Evolutionary conservation across 2,797 vertebrate species (phyloP), one percentile per base, ranked within the genome.

Genomic region (Eleutherodactylus coqui): DNA sequence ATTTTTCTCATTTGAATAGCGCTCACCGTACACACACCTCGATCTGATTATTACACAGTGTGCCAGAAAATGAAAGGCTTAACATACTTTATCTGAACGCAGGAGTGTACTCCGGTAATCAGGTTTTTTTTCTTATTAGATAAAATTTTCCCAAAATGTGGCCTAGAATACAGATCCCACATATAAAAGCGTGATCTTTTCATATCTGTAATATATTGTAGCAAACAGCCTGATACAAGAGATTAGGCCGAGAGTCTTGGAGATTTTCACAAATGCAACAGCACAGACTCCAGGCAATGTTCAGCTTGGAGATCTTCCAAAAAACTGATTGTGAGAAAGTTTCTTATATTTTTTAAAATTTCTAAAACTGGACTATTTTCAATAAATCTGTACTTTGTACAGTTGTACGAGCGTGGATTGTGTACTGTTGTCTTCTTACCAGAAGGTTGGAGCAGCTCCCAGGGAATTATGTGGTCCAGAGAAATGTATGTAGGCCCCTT

Each of bases 401-500:
- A 34, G 51, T 72, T 79, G 41, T 58, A 14, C 32, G 55, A 36
- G 29, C 53, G 16, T 75, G 38, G 77, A 73, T 75, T 86, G 55
- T 81, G 41, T 76, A 32, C 55, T 75, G 72, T 82, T 53, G 70
- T 75, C 67, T 82, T 64, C 55, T 29, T 36, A 86, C 43, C 85
- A 86, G 85, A 86, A 86, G 85, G 85, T 82, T 86, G 85, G 85
- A 82, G 62, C 17, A 21, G 73, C 27, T 86, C 79, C 85, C 85
- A 82, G 85, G 67, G 67, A 80, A 36, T 73, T 67, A 51, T 75
- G 55, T 82, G 45, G 85, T 86, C 85, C 85, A 76, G 79, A 75
- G 38, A 75, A 70, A 86, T 49, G 79, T 49, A 82, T 58, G 70
- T 67, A 75, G 79, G 85, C 77, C 85, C 34, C 70, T 72, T 82